Conservation (phyloP, 2,888 invertebrate genomes). For the Amiota communis region DNA sequence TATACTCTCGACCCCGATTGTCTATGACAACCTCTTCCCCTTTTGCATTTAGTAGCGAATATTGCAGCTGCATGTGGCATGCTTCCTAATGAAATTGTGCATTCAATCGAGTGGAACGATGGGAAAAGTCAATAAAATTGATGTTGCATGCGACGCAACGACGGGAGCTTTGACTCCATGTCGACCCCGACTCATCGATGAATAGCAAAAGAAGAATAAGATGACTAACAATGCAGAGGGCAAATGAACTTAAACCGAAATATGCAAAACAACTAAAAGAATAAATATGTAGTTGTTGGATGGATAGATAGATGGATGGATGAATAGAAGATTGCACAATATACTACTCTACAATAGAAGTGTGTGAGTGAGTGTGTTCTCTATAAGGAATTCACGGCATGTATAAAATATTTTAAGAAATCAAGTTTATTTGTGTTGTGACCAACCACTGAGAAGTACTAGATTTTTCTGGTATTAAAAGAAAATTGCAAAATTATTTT, state of each 20-base stretch:
- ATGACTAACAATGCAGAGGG: slow-evolving; percentile 13
- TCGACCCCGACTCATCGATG: slow-evolving; percentile 10
- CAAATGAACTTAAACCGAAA: slow-evolving; percentile 17
- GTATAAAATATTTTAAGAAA: background rate
- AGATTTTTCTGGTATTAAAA: no score
- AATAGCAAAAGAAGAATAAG: slow-evolving; percentile 38
- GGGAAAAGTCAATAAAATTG: slow-evolving; percentile 71
- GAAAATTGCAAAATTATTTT: no score
- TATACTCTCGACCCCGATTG: no score
- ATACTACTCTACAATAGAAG: background rate
- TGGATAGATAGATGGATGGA: background rate
- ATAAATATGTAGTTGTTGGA: background rate
- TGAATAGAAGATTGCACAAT: background rate
- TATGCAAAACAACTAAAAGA: background rate
- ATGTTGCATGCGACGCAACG: slow-evolving; percentile 57
- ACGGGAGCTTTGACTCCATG: slow-evolving; percentile 22
- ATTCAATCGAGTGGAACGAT: slow-evolving; percentile 71
- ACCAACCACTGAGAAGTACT: background rate
- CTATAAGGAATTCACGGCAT: no score
- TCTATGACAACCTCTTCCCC: no score
- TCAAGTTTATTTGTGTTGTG: background rate
- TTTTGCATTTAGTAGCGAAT: background rate
- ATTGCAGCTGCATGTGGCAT: slow-evolving; percentile 58
- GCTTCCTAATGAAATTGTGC: slow-evolving; percentile 72
- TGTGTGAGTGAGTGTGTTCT: background rate